phyloP scores from a whole-genome alignment of 2,888 invertebrate genomes.

The Lysandra bellargus region DNA sequence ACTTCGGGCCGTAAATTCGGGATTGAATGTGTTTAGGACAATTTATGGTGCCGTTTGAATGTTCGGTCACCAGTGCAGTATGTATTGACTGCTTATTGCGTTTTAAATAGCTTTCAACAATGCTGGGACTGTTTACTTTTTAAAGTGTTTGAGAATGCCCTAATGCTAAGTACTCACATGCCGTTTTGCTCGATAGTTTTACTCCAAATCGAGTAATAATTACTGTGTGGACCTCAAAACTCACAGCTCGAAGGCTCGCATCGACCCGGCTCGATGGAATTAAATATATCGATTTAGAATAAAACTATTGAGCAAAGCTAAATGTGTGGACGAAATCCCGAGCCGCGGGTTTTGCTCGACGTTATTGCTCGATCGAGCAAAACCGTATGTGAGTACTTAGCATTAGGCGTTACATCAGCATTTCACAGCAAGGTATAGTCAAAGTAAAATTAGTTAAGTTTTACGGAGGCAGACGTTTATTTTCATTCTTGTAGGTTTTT shows the following conservation, averaged over 20 bases:
- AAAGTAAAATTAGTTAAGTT: neutral
- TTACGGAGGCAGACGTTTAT: neutral
- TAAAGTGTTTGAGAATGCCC: neutral
- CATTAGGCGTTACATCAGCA: neutral
- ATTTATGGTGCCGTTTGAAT: conserved; percentile 53
- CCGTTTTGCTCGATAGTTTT: too few relatives aligned
- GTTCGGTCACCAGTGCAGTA: conserved; percentile 17
- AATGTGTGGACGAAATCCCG: too few relatives aligned
- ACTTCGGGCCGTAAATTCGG: conserved; percentile 54
- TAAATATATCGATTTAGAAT: too few relatives aligned
- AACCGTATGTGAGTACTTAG: too few relatives aligned
- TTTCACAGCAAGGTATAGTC: neutral
- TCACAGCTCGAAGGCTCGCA: too few relatives aligned
- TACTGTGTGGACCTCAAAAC: too few relatives aligned
- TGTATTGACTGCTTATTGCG: conserved; percentile 21
- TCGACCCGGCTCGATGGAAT: too few relatives aligned
- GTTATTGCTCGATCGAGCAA: too few relatives aligned
- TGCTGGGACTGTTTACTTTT: neutral
- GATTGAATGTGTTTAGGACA: conserved; percentile 53
- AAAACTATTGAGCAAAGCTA: too few relatives aligned
- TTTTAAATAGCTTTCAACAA: neutral
- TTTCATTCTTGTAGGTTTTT: neutral
- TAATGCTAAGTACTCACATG: too few relatives aligned
- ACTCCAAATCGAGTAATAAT: too few relatives aligned
- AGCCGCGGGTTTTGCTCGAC: too few relatives aligned